Evolutionary conservation across 2,888 invertebrate genomes (phyloP), one percentile per base, ranked within the genome.

Genomic region (Sphaerophoria taeniata): DNA sequence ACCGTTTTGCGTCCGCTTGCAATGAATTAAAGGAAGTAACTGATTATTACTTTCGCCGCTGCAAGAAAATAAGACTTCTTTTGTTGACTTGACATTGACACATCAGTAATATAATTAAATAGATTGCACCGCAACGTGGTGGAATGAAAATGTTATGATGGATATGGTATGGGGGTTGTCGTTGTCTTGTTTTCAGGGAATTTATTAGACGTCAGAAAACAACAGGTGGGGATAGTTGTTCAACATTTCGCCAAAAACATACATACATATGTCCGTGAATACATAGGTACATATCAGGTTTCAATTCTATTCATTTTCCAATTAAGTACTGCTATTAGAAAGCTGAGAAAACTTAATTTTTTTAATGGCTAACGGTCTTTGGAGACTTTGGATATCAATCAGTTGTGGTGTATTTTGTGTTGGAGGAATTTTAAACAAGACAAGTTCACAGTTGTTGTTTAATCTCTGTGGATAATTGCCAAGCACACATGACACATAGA

Each of bases 81-180:
- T 63, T 24, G 24, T 24, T 43, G 14, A 39, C 24, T 12, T 45
- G 47, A 53, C 58, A 51, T 24, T 24, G 2, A 24, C 24, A 24
- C 24, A 24, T 24, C 24, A 70, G 34, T 65, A 58, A 69, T 71
- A 60, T 61, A 75, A 84, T 84, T 80, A 84, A 70, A 75, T 75
- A 76, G 49, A 84, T 74, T 80, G 74, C 51, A 16, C 39, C 16
- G 49, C 16, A 6, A 2, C n/a, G 33, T 7, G 24, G 36, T 9
- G 47, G 0, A 16, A 11, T 34, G n/a, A 9, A 6, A n/a, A 12
- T n/a, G 33, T n/a, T n/a, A n/a, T n/a, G 14, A 43, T 7, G 3
- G 43, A 43, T 43, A 43, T 7, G 43, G 43, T 43, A 3, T 9
- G 24, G n/a, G 31, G 4, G 43, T 34, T n/a, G 5, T 6, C 33